A percentile compares a stretch with the other conserved stretches of the same genome.
Conservation (phyloP, 2,888 invertebrate genomes). For the Amphipyra berbera region DNA sequence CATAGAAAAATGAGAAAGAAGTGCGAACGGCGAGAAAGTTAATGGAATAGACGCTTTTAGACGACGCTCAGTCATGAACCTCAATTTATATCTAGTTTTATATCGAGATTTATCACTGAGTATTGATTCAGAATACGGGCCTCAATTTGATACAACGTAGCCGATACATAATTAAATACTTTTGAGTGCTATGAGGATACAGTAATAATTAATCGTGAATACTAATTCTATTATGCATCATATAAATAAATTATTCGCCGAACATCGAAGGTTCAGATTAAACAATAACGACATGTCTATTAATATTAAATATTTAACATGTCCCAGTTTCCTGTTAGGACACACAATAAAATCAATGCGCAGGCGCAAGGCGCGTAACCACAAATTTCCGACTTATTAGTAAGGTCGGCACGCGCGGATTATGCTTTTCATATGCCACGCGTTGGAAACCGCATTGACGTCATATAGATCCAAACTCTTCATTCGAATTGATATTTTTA, state of each 20-base stretch:
- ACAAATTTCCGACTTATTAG: constrained; percentile 62
- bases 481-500: constrained; percentile 19
- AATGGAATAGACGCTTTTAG: no score
- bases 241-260: neutral
- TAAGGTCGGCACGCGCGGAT: constrained; percentile 62
- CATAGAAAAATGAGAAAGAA: no score
- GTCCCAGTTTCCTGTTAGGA: constrained; percentile 43
- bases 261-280: neutral
- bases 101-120: no score
- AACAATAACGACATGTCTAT: constrained; percentile 14
- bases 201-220: neutral
- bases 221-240: neutral
- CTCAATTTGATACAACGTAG: no score
- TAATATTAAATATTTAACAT: constrained; percentile 28
- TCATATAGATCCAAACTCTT: constrained; percentile 32
- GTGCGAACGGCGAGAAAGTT: no score
- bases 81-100: no score
- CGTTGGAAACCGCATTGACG: constrained; percentile 61
- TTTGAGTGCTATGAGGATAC: no score
- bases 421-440: constrained; percentile 33
- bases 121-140: no score
- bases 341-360: constrained; percentile 28
- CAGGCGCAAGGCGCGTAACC: constrained; percentile 39
- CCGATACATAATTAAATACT: no score
- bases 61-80: no score